phyloP scores from a whole-genome alignment of 2,888 invertebrate species.

The Coelinius sp. region DNA sequence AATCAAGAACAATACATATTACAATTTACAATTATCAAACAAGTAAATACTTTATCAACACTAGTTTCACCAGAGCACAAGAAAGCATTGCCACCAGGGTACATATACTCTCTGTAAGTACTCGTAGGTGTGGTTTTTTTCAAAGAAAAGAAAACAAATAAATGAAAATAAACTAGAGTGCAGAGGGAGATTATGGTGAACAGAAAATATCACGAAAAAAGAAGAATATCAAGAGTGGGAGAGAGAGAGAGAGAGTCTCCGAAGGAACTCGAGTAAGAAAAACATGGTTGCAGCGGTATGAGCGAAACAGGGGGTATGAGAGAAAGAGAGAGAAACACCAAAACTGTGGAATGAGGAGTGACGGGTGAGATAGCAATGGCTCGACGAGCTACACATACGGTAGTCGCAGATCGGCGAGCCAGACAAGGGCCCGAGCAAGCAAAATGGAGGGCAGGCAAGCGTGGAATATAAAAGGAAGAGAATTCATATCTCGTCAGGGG shows the following conservation, averaged over 20 bases:
- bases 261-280: slow-evolving; percentile 32
- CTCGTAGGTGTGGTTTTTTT: slow-evolving; percentile 12
- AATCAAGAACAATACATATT: slow-evolving; percentile 49
- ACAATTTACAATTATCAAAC: slow-evolving; percentile 19
- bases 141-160: not conserved
- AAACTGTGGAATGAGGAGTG: slow-evolving; percentile 47
- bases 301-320: slow-evolving; percentile 31
- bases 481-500: slow-evolving; percentile 70
- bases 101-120: not conserved
- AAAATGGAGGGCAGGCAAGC: slow-evolving; percentile 70
- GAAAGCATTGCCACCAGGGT: not conserved
- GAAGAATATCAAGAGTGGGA: slow-evolving; percentile 15
- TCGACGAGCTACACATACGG: slow-evolving; percentile 64
- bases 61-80: not conserved
- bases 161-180: slow-evolving; percentile 5
- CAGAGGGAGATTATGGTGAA: not conserved
- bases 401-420: slow-evolving; percentile 69
- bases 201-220: slow-evolving; percentile 10
- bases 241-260: slow-evolving; percentile 24
- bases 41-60: slow-evolving; percentile 18
- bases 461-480: slow-evolving; percentile 70
- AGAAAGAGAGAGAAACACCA: slow-evolving; percentile 34
- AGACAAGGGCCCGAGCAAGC: slow-evolving; percentile 69
- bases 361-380: slow-evolving; percentile 58
- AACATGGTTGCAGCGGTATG: slow-evolving; percentile 20